Base-by-base conservation (phyloP, 2,888 invertebrate genomes). In the Trilocha varians region DNA sequence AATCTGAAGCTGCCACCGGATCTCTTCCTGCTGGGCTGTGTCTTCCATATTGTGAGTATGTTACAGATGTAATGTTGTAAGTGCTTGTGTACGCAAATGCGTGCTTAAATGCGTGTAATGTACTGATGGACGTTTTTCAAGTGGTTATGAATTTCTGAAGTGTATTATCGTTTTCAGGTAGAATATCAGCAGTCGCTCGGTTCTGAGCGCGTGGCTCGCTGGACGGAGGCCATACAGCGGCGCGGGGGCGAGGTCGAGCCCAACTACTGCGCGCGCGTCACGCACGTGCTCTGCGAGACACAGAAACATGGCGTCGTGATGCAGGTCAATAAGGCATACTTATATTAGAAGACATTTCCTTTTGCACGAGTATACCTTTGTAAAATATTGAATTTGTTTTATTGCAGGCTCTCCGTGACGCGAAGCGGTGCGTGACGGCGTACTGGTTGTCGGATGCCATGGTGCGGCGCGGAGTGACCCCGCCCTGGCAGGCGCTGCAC, bases 401-500 rank as follows among this genome's bases (percentile, higher is more conserved):
- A n/a, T n/a, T n/a, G 0, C 62, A 87, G 85, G 91, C 91, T 0
- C 62, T 91, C 14, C 87, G 91, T 13, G 91, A 91, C 63, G 89
- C 88, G 3, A 91, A 91, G 57, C 87, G 89, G 38, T 90, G 94
- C 58, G 92, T 95, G 34, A 94, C 94, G 3, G 91, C 93, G n/a
- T 91, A 91, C 77, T 96, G 95, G 95, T 85, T 99, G 25, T 96
- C 94, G 45, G 99, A 99, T 74, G 93, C 96, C 4, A 90, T 99
- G 60, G 71, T 90, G 15, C 91, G 93, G 38, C 94, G 95, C 57
- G 94, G 94, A 60, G 91, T 98, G 57, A 78, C 92, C 40, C 96
- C 98, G 1, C 99, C 99, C 0, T 98, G 95, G 94, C 93, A 95
- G 59, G 95, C 97, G 9, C 84, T 97, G 36, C 99, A 99, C 78